Conservation (phyloP, 2,113 vertebrate genomes). For the Ciconia maguari region DNA sequence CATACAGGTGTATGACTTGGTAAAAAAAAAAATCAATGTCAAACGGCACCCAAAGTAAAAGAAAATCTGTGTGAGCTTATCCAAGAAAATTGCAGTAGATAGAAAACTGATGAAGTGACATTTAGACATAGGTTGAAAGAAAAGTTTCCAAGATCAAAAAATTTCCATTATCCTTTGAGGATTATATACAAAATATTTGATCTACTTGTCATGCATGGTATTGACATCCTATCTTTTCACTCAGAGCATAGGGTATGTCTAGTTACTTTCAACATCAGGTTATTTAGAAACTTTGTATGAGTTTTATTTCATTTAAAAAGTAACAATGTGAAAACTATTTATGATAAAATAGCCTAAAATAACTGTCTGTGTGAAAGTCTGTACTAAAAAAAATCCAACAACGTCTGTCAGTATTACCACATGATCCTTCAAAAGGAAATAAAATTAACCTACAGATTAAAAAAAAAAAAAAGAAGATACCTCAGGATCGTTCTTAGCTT, state of each 20-base stretch:
- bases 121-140: slow-evolving; percentile 1
- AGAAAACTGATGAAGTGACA: background rate
- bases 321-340: background rate
- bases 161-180: background rate
- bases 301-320: background rate
- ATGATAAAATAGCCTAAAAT: background rate
- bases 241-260: background rate
- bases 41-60: background rate
- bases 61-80: background rate
- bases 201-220: background rate
- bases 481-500: background rate
- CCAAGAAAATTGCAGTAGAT: background rate
- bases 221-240: background rate
- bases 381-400: background rate
- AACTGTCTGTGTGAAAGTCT: background rate
- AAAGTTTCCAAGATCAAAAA: background rate
- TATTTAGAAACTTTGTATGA: background rate
- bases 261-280: background rate
- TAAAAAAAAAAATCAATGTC: background rate
- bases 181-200: background rate
- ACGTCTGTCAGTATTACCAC: background rate
- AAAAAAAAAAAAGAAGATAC: background rate
- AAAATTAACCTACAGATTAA: background rate
- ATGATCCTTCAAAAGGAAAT: background rate
- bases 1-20: background rate